These are phyloP conservation scores for Poeciliopsis turneri DNA, from an alignment of 2,797 vertebrate species.

Conservation along the genomic window DNA sequence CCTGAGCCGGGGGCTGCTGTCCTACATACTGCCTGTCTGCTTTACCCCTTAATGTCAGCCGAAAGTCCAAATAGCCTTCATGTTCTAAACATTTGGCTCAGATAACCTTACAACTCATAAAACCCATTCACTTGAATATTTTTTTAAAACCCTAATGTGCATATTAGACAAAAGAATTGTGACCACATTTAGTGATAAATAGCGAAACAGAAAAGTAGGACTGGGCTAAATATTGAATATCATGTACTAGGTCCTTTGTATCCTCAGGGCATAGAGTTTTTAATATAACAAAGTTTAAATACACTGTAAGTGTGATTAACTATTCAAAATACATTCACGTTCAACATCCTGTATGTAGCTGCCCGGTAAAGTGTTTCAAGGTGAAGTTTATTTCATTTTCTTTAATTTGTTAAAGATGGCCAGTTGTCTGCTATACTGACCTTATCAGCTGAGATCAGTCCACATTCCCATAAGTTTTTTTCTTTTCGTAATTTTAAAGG, in stretches of 20 bases:
- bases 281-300: background rate
- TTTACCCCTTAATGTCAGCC: background rate
- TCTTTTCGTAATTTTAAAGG: background rate
- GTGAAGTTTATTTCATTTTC: background rate
- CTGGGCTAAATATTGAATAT: background rate
- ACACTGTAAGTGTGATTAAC: background rate
- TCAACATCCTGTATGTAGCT: background rate
- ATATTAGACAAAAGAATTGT: background rate
- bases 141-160: background rate
- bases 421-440: background rate
- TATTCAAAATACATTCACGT: background rate
- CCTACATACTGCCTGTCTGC: background rate
- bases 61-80: background rate
- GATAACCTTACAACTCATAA: background rate
- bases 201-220: background rate
- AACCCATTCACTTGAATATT: background rate
- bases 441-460: background rate
- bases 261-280: background rate
- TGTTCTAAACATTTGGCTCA: background rate
- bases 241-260: background rate
- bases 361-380: background rate
- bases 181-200: background rate
- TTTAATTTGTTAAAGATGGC: background rate
- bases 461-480: background rate
- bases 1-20: background rate